A percentile compares a stretch with the other conserved stretches of the same genome.
Conservation (phyloP, 2,797 vertebrate species). For the Schizopygopsis malacanthus region DNA sequence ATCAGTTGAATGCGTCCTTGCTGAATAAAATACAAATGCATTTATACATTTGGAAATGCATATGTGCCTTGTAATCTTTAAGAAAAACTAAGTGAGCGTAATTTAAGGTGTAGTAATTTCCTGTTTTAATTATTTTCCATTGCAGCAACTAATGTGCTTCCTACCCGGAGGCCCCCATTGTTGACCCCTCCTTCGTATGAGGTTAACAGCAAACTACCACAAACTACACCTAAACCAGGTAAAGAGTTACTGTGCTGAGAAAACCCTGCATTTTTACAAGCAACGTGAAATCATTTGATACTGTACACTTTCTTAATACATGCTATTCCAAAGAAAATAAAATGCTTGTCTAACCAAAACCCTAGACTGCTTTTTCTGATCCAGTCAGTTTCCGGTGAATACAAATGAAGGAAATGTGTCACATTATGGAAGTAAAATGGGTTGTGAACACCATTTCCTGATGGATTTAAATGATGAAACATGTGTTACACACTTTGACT, state of each 20-base stretch:
- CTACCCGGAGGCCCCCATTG: constrained; percentile 40
- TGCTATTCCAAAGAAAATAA: neutral
- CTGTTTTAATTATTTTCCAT: constrained; percentile 4
- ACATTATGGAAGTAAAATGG: constrained; percentile 14
- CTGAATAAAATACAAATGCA: neutral
- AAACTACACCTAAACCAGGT: constrained; percentile 29
- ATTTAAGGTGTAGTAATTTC: constrained; percentile 17
- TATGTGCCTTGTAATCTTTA: neutral
- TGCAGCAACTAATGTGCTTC: constrained; percentile 47
- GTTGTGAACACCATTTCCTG: neutral
- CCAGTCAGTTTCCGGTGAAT: neutral
- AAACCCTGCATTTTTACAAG: neutral
- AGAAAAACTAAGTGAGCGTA: neutral
- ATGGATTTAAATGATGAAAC: neutral
- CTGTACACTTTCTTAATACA: neutral
- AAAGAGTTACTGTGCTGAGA: neutral
- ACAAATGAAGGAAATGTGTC: constrained; percentile 11
- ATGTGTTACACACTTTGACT: neutral
- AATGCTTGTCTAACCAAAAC: neutral
- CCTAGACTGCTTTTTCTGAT: neutral
- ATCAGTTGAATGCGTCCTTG: neutral
- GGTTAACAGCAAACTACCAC: constrained; percentile 11
- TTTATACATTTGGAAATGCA: neutral
- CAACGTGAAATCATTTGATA: neutral
- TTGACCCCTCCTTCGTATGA: constrained; percentile 44